Evolutionary conservation across 2,797 vertebrate genomes (phyloP), one percentile per base, ranked within the genome.

Genomic region (Sebastiscus tertius): DNA sequence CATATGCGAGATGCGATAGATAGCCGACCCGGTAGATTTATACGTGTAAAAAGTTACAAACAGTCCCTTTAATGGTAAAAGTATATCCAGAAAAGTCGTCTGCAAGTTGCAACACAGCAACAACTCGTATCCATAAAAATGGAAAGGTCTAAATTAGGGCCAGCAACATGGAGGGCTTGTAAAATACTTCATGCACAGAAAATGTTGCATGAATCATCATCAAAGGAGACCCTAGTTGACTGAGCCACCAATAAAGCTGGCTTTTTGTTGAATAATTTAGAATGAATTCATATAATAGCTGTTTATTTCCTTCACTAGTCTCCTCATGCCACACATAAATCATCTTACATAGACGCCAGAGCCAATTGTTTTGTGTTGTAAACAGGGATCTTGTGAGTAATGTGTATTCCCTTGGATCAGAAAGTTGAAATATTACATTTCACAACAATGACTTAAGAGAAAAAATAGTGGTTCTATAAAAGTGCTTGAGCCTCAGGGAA

Each of bases 401-500:
- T n/a, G 56, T 75, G 5, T 20, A 77, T 26, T 77, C 26, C 22
- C 2, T 29, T 12, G 56, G 60, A 62, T 60, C n/a, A 75, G 36
- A 83, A 71, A 80, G 54, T 42, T 67, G 31, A 85, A 76, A 82
- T 70, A 85, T 69, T 78, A 27, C 33, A 63, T 90, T 85, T 83
- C 75, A 81, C 26, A 81, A 76, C 68, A 83, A 64, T 68, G 61
- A 58, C 67, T 80, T 22, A 33, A 64, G 42, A 81, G 61, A 73
- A 79, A 82, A 74, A 81, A 74, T 46, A 39, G 8, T 64, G 63
- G 46, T 82, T 76, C 54, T 79, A 59, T 75, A 76, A 86, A 80
- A 84, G 52, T 52, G 26, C 33, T 54, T 6, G 54, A 83, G 83
- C 70, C 26, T 75, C 49, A n/a, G 72, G 76, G 73, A 87, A 81